Evolutionary conservation across 2,888 invertebrate species (phyloP).

Genomic region (Fragum fragum): DNA sequence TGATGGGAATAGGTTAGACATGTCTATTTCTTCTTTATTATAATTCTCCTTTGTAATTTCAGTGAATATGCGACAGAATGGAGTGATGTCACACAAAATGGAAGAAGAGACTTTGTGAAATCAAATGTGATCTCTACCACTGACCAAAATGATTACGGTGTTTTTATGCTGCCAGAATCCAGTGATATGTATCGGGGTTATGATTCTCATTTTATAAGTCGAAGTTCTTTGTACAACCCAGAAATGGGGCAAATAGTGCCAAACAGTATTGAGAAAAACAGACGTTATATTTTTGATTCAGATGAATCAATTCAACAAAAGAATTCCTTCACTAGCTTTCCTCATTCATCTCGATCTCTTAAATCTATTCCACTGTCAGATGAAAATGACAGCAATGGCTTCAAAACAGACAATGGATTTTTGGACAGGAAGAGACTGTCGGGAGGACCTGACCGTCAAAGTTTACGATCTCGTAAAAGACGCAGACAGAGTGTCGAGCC

Average conservation of each 20-base stretch:
- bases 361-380: slow-evolving; percentile 7
- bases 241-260: slow-evolving; percentile 64
- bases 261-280: slow-evolving; percentile 40
- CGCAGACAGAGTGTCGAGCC: slow-evolving; percentile 48
- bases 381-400: slow-evolving; percentile 57
- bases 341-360: slow-evolving; percentile 14
- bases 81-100: slow-evolving; percentile 79
- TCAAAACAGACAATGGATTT: slow-evolving; percentile 48
- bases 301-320: slow-evolving; percentile 24
- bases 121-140: slow-evolving; percentile 43
- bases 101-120: slow-evolving; percentile 82
- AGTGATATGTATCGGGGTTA: slow-evolving; percentile 68
- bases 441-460: slow-evolving; percentile 37
- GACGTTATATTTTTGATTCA: slow-evolving; percentile 31
- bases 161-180: slow-evolving; percentile 78
- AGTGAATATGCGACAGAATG: slow-evolving; percentile 84
- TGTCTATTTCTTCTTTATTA: too few species aligned
- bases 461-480: slow-evolving; percentile 55
- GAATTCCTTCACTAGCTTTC: slow-evolving; percentile 23
- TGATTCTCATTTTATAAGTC: slow-evolving; percentile 43
- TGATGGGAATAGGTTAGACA: too few species aligned
- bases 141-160: slow-evolving; percentile 64
- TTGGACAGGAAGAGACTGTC: slow-evolving; percentile 41
- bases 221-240: slow-evolving; percentile 57
- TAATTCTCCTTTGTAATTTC: slow-evolving; percentile 52